These are phyloP conservation scores for Verasper variegatus DNA, from an alignment of 2,113 vertebrate species.

Conservation along the genomic window DNA sequence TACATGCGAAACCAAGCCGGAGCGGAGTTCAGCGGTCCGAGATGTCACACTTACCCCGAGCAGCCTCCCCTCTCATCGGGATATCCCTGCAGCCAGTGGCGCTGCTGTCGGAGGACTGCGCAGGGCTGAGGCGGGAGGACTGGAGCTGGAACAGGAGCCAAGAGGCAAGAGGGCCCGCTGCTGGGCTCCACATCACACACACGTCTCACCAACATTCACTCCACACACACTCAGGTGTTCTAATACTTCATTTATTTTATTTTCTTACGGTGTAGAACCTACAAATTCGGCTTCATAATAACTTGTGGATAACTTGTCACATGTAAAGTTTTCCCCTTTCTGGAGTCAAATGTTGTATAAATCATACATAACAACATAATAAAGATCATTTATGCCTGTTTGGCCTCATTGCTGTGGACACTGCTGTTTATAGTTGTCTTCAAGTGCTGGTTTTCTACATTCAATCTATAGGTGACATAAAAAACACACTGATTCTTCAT, in stretches of 20 bases:
- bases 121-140: conserved; percentile 58
- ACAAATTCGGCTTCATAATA: neutral
- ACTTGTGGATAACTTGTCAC: neutral
- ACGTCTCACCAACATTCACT: neutral
- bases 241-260: neutral
- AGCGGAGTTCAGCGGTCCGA: neutral
- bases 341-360: neutral
- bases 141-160: conserved; percentile 67
- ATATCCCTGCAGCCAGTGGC: conserved; percentile 70
- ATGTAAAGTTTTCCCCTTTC: neutral
- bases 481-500: too few relatives aligned
- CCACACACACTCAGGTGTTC: neutral
- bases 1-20: neutral
- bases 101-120: conserved; percentile 73
- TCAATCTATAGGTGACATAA: too few relatives aligned
- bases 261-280: neutral
- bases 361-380: neutral
- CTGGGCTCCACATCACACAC: conserved; percentile 34
- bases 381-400: too few relatives aligned
- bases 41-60: conserved; percentile 52
- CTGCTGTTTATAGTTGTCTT: too few relatives aligned
- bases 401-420: too few relatives aligned
- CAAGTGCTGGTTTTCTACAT: too few relatives aligned
- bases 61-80: conserved; percentile 34
- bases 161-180: conserved; percentile 52